Evolutionary conservation across 2,888 invertebrate genomes (phyloP).

Genomic region (Drosophila cognata): DNA sequence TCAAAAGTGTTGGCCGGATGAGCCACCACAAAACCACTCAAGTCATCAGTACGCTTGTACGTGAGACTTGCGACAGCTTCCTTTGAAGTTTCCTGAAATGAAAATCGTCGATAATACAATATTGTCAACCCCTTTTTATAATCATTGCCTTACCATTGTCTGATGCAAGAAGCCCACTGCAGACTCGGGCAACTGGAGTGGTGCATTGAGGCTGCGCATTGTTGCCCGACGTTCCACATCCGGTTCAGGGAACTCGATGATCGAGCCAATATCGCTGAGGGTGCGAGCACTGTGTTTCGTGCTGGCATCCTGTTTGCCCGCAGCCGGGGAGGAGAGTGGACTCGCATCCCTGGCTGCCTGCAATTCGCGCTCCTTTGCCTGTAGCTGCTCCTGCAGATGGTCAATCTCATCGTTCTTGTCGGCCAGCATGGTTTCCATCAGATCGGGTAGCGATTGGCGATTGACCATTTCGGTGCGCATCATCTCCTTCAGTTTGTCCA

Average conservation of each 20-base stretch:
- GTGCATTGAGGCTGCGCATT: conserved; percentile 70
- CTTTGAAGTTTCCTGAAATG: conserved; percentile 80
- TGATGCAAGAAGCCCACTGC: conserved; percentile 76
- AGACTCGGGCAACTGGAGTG: conserved; percentile 72
- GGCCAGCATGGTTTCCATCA: conserved; percentile 88
- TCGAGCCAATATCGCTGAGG: conserved; percentile 90
- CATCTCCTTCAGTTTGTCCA: conserved; percentile 85
- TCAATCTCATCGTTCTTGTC: conserved; percentile 91
- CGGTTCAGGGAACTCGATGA: conserved; percentile 90
- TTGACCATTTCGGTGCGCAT: conserved; percentile 85
- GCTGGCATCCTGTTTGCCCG: conserved; percentile 85
- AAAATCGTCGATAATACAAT: not conserved
- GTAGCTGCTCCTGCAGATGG: conserved; percentile 86
- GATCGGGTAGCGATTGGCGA: conserved; percentile 86
- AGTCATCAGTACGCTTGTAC: conserved; percentile 80
- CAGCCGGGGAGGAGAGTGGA: conserved; percentile 59
- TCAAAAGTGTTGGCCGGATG: conserved; percentile 83
- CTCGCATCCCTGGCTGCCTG: conserved; percentile 86
- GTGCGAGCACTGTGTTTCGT: conserved; percentile 89
- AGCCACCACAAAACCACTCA: conserved; percentile 74
- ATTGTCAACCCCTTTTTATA: not conserved
- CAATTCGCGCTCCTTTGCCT: conserved; percentile 84
- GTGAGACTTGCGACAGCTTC: conserved; percentile 82
- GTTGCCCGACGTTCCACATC: conserved; percentile 87
- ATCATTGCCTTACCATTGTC: conserved; percentile 74